Conservation (phyloP, 1,140 invertebrate species). For the Ips typographus region DNA sequence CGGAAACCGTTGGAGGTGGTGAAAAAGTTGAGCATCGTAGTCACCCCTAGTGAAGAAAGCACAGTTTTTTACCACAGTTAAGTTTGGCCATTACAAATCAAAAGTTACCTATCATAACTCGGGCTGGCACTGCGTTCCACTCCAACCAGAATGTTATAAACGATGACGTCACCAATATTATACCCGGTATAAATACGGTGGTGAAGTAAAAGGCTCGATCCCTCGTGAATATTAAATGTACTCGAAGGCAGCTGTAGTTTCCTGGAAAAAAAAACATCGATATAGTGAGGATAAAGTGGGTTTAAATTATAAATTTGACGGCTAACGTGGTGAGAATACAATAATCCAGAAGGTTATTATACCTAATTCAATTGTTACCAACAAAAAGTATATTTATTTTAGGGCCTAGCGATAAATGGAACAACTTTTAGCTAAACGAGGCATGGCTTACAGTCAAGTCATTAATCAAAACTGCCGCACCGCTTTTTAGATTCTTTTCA, state of each 20-base stretch:
- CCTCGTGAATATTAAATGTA: conserved; percentile 87
- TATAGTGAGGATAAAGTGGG: not conserved
- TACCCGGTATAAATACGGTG: conserved; percentile 93
- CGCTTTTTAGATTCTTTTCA: conserved; percentile 6
- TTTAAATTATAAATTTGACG: conserved; percentile 14
- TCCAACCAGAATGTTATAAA: conserved; percentile 93
- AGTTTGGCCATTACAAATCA: not conserved
- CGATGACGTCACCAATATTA: conserved; percentile 91
- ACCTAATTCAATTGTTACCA: too few relatives aligned
- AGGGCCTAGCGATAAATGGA: too few relatives aligned
- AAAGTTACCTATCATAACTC: conserved; percentile 83
- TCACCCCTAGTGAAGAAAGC: conserved; percentile 69
- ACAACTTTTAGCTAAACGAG: too few relatives aligned
- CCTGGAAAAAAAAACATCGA: conserved; percentile 60
- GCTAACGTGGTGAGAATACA: not conserved
- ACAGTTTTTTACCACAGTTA: not conserved
- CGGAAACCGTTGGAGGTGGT: conserved; percentile 89
- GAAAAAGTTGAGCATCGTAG: conserved; percentile 97
- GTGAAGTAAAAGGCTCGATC: conserved; percentile 95
- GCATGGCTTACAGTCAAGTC: too few relatives aligned
- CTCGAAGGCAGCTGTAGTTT: conserved; percentile 92
- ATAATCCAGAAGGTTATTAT: too few relatives aligned
- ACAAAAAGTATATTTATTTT: too few relatives aligned
- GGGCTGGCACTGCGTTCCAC: conserved; percentile 93
- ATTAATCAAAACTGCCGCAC: too few relatives aligned